A percentile compares a stretch with the other conserved stretches of the same genome.
Evolutionary conservation across 1,140 invertebrate genomes (phyloP).

Genomic region (Solen grandis): DNA sequence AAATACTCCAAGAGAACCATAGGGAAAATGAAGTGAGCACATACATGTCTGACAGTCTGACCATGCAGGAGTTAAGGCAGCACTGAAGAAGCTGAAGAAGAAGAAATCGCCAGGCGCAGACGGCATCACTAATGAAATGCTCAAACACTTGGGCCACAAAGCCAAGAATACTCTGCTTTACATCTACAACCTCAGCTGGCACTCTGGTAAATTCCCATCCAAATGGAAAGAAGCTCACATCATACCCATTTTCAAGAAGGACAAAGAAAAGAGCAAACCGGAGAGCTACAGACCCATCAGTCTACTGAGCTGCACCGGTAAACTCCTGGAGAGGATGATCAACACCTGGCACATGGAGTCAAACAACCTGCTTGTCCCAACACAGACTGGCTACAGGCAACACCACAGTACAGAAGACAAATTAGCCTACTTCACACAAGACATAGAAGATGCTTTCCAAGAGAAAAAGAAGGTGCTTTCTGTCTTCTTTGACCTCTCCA

Average conservation of each 20-base stretch:
- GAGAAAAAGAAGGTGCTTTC: too few species aligned
- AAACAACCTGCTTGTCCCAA: slow-evolving; percentile 12
- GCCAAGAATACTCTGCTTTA: slow-evolving; percentile 21
- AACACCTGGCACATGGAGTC: neutral
- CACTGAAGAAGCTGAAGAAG: slow-evolving; percentile 2
- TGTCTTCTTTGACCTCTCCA: too few species aligned
- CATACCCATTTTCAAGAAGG: slow-evolving; percentile 41
- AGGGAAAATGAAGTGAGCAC: neutral
- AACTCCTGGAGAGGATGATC: neutral
- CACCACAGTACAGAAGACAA: slow-evolving; percentile 4
- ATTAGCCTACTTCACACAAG: neutral
- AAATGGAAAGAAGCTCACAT: neutral
- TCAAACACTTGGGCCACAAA: slow-evolving; percentile 1
- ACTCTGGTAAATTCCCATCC: neutral
- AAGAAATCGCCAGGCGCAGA: slow-evolving; percentile 47
- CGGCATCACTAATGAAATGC: slow-evolving; percentile 42
- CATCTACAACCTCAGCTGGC: slow-evolving; percentile 50
- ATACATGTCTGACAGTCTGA: neutral
- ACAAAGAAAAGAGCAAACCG: slow-evolving; percentile 12
- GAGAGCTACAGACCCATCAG: slow-evolving; percentile 34
- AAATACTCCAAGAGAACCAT: neutral
- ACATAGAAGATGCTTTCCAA: too few species aligned
- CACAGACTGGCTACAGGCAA: slow-evolving; percentile 1
- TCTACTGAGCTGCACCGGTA: neutral
- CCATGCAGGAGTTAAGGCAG: neutral